Conservation (phyloP, 2,113 vertebrate genomes). For the Sakesphorus luctuosus region DNA sequence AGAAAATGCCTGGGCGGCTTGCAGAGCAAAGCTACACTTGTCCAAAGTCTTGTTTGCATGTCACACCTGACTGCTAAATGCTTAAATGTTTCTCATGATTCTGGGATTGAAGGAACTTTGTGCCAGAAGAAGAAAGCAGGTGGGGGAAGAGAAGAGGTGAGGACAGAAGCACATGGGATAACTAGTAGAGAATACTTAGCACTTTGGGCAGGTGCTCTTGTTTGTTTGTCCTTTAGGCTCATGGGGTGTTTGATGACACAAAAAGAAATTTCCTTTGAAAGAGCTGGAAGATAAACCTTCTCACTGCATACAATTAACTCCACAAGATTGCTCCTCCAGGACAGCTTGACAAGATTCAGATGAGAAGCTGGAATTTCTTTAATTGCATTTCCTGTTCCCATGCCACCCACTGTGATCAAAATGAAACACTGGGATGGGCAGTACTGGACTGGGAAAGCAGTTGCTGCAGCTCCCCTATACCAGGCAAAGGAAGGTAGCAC, state of each 20-base stretch:
- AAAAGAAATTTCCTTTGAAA: background rate
- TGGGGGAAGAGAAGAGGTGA: background rate
- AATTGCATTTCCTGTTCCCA: background rate
- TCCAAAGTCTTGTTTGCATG: background rate
- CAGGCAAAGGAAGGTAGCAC: background rate
- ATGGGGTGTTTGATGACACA: background rate
- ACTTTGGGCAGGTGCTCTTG: background rate
- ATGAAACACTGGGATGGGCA: background rate
- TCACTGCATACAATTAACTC: background rate
- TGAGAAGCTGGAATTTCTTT: conserved; percentile 2
- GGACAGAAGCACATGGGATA: background rate
- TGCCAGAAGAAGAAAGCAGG: background rate
- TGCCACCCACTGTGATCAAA: background rate
- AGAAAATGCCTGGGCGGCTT: background rate
- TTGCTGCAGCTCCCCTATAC: background rate
- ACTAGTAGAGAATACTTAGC: background rate
- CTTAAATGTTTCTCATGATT: background rate
- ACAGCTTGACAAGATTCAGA: background rate
- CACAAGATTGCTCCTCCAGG: background rate
- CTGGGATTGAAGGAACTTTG: background rate
- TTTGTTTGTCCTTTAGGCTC: background rate
- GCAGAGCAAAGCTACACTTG: background rate
- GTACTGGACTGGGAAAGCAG: background rate
- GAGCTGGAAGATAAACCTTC: background rate
- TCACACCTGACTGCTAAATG: background rate